Conservation (phyloP, 2,888 invertebrate genomes). For the Schizotus pectinicornis region DNA sequence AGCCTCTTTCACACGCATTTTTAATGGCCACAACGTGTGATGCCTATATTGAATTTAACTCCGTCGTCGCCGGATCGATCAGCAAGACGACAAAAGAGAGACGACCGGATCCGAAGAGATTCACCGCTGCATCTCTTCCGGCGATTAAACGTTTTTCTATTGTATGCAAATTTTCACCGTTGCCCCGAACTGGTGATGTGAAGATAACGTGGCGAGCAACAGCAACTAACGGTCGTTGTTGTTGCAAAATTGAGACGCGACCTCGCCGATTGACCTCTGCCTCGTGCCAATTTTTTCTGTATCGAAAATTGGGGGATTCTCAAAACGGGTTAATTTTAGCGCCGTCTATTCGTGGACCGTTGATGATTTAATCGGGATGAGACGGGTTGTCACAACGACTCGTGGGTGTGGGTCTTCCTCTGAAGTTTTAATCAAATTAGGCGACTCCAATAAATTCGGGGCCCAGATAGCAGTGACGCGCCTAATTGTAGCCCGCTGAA, state of each 20-base stretch:
- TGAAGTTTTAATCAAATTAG: conserved; percentile 19
- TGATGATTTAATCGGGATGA: no score
- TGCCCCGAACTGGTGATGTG: conserved; percentile 16
- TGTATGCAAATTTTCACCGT: conserved; percentile 28
- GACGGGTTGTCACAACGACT: no score
- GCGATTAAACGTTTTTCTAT: conserved; percentile 26
- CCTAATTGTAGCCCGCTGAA: conserved; percentile 24
- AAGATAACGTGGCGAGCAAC: conserved; percentile 11
- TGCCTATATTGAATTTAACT: conserved; percentile 26
- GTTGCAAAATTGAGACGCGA: no score
- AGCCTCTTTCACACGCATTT: conserved; percentile 27
- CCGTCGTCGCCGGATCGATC: conserved; percentile 20
- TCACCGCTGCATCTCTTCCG: conserved; percentile 18
- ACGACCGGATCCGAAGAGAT: conserved; percentile 19
- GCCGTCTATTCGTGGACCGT: no score
- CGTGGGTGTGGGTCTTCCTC: background rate
- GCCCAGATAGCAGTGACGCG: background rate
- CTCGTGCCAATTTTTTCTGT: no score
- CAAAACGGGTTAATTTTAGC: no score
- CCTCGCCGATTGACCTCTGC: no score
- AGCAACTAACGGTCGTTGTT: no score
- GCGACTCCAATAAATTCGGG: conserved; percentile 16
- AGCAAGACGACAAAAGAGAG: conserved; percentile 12
- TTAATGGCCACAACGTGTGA: conserved; percentile 32
- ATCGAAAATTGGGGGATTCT: no score